Conservation (phyloP, 2,797 vertebrate genomes). For the Megalops cyprinoides region DNA sequence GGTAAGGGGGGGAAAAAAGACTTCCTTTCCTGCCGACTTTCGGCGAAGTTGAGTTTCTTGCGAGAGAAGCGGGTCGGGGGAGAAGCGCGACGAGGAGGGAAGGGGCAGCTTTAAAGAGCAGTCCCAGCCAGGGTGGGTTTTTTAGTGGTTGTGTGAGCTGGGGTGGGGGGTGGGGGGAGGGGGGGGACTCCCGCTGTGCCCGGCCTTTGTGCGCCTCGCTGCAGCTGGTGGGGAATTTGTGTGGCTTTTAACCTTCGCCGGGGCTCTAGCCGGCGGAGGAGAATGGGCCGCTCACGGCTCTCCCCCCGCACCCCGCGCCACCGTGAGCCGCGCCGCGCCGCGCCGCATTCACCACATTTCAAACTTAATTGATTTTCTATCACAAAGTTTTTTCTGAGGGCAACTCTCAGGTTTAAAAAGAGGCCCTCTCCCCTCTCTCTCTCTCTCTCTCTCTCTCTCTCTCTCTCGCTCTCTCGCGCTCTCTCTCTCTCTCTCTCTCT, state of each 20-base stretch:
- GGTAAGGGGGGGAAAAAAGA: too few species aligned
- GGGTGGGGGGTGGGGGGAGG: too few species aligned
- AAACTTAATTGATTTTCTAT: conserved; percentile 55
- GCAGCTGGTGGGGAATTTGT: conserved; percentile 69
- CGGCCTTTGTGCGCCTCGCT: conserved; percentile 67
- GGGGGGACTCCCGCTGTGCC: conserved; percentile 57
- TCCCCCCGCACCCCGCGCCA: conserved; percentile 39
- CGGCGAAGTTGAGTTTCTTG: conserved; percentile 43
- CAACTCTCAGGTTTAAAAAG: conserved; percentile 37
- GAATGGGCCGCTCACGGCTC: conserved; percentile 34
- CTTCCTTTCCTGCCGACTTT: conserved; percentile 34
- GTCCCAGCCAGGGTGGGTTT: conserved; percentile 44
- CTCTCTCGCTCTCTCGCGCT: too few species aligned
- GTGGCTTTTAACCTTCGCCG: conserved; percentile 72
- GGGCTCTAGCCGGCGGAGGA: conserved; percentile 36
- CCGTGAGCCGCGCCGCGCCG: conserved; percentile 29
- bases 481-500: too few species aligned
- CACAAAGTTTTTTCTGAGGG: conserved; percentile 40
- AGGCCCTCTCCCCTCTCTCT: neutral
- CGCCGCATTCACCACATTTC: conserved; percentile 43
- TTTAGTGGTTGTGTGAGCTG: conserved; percentile 51
- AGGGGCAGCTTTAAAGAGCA: conserved; percentile 50
- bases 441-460: neutral
- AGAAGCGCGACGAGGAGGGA: conserved; percentile 32
- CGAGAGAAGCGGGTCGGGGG: neutral